Evolutionary conservation across 2,113 vertebrate species (phyloP), one percentile per base, ranked within the genome.

Genomic region (Boulengeromyrus knoepffleri): DNA sequence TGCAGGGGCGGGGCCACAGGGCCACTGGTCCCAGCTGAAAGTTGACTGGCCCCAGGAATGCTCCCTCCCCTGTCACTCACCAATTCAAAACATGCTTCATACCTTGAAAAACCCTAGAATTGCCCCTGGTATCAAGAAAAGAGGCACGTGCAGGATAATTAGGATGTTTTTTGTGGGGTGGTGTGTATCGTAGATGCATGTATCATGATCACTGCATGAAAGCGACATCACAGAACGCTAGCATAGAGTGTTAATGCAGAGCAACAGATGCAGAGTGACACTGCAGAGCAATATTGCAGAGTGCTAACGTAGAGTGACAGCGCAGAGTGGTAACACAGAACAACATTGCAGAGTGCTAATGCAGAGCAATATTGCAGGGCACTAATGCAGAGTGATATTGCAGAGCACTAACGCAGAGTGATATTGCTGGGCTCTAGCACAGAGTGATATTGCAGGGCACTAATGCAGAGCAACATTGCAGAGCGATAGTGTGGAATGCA

Each of bases 391-490:
- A 5, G 17, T 21, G 19, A 19, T 1, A 17, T 53, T 19, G 17
- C 52, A 53, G 52, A 53, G 52, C 17, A 2, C 50, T 52, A 56
- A 17, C 91, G 66, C 42, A 87, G 90, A 85, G 90, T 91, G 90
- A 19, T 90, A 89, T 92, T 80, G 93, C 92, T 94, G 92, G 93
- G 56, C 49, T 1, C 24, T 8, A 94, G 0, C 2, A 3, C 21
- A 58, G 56, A 58, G 6, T 1, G 2, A 21, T 7, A 27, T 92
- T 83, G 93, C 92, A 94, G 92, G 92, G 58, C 45, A 2, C 27
- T 15, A 94, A n/a, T n/a, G 56, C 0, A 27, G n/a, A 27, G n/a
- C 91, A 89, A 87, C 66, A 89, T 91, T 80, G 93, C 91, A 94
- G 92, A 93, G 56, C 21, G 46, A 47, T 8, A 9, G 46, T 47